Evolutionary conservation across 1,140 invertebrate species (phyloP), one percentile per base, ranked within the genome.

Genomic region (Papilio aristodemus): DNA sequence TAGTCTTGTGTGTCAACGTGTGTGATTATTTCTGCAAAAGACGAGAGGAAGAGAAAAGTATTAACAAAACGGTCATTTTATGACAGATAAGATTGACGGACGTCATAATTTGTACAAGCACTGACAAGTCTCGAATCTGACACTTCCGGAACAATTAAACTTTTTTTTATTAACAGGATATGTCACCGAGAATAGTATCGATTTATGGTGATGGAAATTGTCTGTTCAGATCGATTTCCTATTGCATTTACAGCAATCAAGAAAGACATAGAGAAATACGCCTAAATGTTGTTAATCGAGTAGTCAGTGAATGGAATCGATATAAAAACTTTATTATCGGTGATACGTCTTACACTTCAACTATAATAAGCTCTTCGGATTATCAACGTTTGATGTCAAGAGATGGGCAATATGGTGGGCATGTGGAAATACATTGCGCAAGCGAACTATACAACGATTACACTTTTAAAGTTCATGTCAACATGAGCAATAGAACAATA

Each of bases 291-390:
- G 84, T 90, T 4, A 78, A 88, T 2, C 69, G 79, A n/a, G 81
- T 88, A 0, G 79, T 82, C 8, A 75, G 78, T 39, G 79, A 90
- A 66, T 90, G 87, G 87, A 63, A 78, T 59, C 71, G 86, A 67
- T 90, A 88, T 71, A 88, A 86, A 60, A 85, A 90, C 62, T 90
- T 90, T 68, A 87, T 90, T 64, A 84, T 90, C 50, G 86, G 87
- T 0, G 87, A 90, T 67, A 77, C 70, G 4, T 88, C 87, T 1
- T 90, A 90, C 68, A 83, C 80, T 4, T 67, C 71, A 8, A 57
- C 72, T 6, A 83, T 90, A 67, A 68, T 69, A 11, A 69, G 62
- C 11, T 59, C 84, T 6, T 41, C 59, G 0, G 84, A 88, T 68
- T 90, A 88, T 70, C 58, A 70, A 36, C 75, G 63, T 27, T 69